These are phyloP conservation scores for Centropus unirufus DNA, from an alignment of 2,113 vertebrate species.

Conservation along the genomic window DNA sequence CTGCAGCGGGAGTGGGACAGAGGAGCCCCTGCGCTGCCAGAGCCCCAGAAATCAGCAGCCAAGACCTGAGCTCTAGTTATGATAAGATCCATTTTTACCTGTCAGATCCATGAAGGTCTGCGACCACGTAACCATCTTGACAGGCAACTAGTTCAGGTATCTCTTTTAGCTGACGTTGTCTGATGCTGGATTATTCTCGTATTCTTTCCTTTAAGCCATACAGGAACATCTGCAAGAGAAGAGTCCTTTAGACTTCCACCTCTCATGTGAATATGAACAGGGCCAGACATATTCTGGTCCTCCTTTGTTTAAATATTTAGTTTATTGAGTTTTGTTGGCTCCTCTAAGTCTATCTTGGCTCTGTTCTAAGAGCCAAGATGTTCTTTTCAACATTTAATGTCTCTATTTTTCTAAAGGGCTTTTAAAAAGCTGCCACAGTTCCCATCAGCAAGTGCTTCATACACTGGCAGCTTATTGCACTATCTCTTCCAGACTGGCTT, in stretches of 20 bases:
- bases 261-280: neutral
- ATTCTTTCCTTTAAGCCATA: neutral
- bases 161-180: neutral
- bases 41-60: neutral
- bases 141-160: neutral
- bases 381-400: neutral
- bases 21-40: neutral
- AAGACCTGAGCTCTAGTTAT: neutral
- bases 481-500: neutral
- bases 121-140: neutral
- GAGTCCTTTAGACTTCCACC: neutral
- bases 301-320: neutral
- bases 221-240: neutral
- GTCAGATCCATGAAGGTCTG: neutral
- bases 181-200: neutral
- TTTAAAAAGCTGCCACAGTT: neutral
- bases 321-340: neutral
- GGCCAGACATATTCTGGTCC: neutral
- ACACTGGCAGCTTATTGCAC: neutral
- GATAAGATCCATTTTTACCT: neutral
- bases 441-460: neutral
- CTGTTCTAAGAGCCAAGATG: neutral
- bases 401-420: neutral
- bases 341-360: neutral
- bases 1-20: neutral